A percentile compares a stretch with the other conserved stretches of the same genome.
Conservation (phyloP, 2,888 invertebrate species). For the Stegophylla sp. region DNA sequence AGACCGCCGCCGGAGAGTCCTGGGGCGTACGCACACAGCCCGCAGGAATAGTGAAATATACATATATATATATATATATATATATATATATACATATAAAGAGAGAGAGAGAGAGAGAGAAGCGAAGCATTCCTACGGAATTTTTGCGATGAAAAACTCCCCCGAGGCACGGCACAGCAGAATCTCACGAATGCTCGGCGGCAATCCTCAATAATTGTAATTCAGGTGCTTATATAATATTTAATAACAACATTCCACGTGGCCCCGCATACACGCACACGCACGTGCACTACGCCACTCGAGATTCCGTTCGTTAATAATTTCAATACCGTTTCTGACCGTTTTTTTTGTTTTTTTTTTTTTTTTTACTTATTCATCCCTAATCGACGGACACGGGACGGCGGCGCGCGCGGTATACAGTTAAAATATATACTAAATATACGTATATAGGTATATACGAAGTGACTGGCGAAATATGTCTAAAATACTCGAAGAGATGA, state of each 20-base stretch:
- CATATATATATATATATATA: background rate
- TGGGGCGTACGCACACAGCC: too few species aligned
- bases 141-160: slow-evolving; percentile 24
- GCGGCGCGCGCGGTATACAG: too few species aligned
- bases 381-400: background rate
- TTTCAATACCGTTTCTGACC: slow-evolving; percentile 31
- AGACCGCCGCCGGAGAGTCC: too few species aligned
- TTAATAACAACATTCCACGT: slow-evolving; percentile 55
- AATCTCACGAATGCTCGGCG: slow-evolving; percentile 46
- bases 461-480: too few species aligned
- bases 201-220: slow-evolving; percentile 32
- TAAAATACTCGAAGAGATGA: too few species aligned
- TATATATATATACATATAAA: background rate
- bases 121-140: slow-evolving; percentile 4
- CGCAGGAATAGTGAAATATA: too few species aligned
- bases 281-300: background rate
- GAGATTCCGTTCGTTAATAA: slow-evolving; percentile 51
- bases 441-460: too few species aligned
- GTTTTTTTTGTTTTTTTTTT: slow-evolving; percentile 14
- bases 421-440: too few species aligned
- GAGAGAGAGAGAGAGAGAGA: too few species aligned
- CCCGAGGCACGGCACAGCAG: slow-evolving; percentile 18
- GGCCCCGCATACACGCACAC: background rate
- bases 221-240: slow-evolving; percentile 54
- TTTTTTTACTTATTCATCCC: background rate